phyloP scores from a whole-genome alignment of 2,888 invertebrate genomes.

The Dorcus parallelipipedus region DNA sequence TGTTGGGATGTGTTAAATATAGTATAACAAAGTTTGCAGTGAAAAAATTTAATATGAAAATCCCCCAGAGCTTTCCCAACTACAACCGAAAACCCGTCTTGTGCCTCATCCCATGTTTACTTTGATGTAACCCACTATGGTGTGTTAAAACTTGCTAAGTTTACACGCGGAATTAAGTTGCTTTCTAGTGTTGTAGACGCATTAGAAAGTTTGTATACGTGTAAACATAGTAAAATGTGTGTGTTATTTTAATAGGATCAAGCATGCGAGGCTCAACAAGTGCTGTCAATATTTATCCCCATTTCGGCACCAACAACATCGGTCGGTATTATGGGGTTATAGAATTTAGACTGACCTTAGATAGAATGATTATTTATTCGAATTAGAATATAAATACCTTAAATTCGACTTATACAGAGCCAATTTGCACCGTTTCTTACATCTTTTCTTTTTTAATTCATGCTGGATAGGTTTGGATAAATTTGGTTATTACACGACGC shows the following conservation, averaged over 20 bases:
- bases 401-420: no score
- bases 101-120: neutral
- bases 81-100: neutral
- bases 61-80: constrained; percentile 27
- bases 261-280: constrained; percentile 66
- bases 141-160: constrained; percentile 22
- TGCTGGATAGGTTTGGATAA: no score
- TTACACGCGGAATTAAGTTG: constrained; percentile 24
- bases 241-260: constrained; percentile 47
- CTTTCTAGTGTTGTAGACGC: constrained; percentile 4
- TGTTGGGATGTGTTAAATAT: constrained; percentile 10
- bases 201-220: constrained; percentile 9
- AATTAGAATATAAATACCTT: no score
- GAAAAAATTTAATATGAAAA: constrained; percentile 19
- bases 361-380: no score
- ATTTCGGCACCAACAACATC: constrained; percentile 62
- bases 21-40: constrained; percentile 24
- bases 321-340: constrained; percentile 48
- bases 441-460: no score
- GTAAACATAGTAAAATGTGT: constrained; percentile 32
- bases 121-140: constrained; percentile 8
- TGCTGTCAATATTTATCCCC: constrained; percentile 65
- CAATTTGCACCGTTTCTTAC: no score
- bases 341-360: constrained; percentile 8
- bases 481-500: no score